Base-by-base conservation (phyloP, 2,113 vertebrate species). In the Pionites leucogaster region DNA sequence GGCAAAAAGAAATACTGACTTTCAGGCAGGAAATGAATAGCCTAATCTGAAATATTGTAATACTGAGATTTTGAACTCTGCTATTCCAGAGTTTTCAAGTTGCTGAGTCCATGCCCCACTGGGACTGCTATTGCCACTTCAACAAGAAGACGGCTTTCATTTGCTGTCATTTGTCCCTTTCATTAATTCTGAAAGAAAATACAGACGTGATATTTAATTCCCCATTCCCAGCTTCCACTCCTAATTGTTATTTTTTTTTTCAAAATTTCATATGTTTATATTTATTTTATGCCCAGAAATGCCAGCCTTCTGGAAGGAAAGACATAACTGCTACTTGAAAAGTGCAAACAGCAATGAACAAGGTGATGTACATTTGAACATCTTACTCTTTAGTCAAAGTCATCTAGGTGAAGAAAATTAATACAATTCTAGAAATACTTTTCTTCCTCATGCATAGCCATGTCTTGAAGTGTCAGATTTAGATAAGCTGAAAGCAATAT, bases 401-500 rank as follows among this genome's bases (percentile, higher is more conserved):
- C 63, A 72, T 84, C 49, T 96, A 91, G 86, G 74, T 71, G 82
- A 91, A 96, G 84, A 18, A 95, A 96, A 95, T 80, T 92, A 88
- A 84, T 92, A 95, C 64, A 46, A 74, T 88, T 70, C 75, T 88
- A 68, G 82, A 96, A 97, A 67, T 86, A 47, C 11, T 92, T 93
- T 82, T 72, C 46, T 93, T 33, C 64, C 29, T 96, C 49, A 79
- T 90, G 59, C 60, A 47, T 35, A 87, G 18, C 28, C 59, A 72
- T 11, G 11, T 24, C 68, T 92, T 86, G 59, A 85, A 95, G 50
- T 97, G 86, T 95, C 65, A 84, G 29, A 33, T 81, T 95, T 88
- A 93, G 92, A 97, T 97, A 97, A 97, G 71, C 82, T 83, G 57
- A 95, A 96, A 96, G 88, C 44, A 97, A 93, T 90, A 95, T 92